A percentile compares a stretch with the other conserved stretches of the same genome.
Conservation (phyloP, 2,888 invertebrate species). For the Cosmorhoe ocellata region DNA sequence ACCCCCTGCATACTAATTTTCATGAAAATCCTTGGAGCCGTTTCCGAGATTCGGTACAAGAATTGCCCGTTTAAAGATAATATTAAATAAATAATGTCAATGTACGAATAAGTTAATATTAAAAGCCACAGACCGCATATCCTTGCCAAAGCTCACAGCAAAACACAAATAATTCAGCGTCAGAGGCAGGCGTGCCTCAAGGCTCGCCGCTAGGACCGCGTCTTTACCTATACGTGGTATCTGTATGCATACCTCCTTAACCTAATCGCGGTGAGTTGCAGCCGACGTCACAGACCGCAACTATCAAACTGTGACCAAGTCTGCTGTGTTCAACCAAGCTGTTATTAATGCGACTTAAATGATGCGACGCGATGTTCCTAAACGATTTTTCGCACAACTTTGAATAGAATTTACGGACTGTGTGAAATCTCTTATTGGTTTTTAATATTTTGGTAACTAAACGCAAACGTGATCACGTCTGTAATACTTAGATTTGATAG, state of each 20-base stretch:
- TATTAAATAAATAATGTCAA: no score
- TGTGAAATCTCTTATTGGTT: no score
- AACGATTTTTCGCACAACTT: not conserved
- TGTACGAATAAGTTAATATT: no score
- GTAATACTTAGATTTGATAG: no score
- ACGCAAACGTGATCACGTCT: no score
- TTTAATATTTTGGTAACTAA: no score
- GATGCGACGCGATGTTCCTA: not conserved
- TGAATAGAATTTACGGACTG: no score
- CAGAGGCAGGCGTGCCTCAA: slow-evolving; percentile 9
- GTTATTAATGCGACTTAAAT: slow-evolving; percentile 31
- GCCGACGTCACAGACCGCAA: slow-evolving; percentile 21
- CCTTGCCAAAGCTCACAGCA: slow-evolving; percentile 1
- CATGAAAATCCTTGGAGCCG: not conserved
- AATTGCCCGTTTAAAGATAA: no score
- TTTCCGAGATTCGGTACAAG: not conserved
- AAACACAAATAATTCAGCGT: slow-evolving; percentile 11
- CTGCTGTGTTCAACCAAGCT: slow-evolving; percentile 18
- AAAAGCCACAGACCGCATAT: no score
- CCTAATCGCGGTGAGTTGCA: slow-evolving; percentile 16
- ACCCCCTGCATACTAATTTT: not conserved
- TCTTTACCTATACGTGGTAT: not conserved
- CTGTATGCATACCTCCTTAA: not conserved
- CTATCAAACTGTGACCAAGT: slow-evolving; percentile 29
- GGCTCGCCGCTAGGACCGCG: slow-evolving; percentile 4